phyloP scores from a whole-genome alignment of 2,113 vertebrate genomes.

The Ploceus nigricollis region DNA sequence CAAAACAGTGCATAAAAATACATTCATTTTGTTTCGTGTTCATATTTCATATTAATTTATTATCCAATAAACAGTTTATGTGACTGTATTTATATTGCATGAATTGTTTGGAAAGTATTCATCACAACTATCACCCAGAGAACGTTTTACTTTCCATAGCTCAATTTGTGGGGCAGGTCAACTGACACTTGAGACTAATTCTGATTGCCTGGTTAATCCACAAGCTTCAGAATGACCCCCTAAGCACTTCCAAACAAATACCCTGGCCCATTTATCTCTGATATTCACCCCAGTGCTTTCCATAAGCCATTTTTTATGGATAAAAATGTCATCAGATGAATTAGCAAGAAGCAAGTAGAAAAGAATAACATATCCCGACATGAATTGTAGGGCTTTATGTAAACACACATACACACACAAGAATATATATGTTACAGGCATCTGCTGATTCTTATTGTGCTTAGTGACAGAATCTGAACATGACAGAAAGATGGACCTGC shows the following conservation, averaged over 20 bases:
- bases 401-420: not conserved
- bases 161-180: not conserved
- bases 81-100: not conserved
- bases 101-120: not conserved
- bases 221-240: not conserved
- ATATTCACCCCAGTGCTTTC: not conserved
- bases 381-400: not conserved
- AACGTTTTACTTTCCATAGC: not conserved
- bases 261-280: not conserved
- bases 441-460: not conserved
- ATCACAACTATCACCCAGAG: not conserved
- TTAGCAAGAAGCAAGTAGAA: not conserved
- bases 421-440: not conserved
- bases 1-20: not conserved
- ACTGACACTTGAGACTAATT: not conserved
- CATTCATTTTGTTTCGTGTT: not conserved
- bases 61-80: not conserved
- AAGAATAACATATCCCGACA: not conserved
- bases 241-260: not conserved
- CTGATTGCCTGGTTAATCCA: slow-evolving; percentile 1
- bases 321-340: not conserved
- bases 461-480: not conserved
- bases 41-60: not conserved
- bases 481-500: not conserved
- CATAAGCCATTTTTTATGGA: not conserved